phyloP scores from a whole-genome alignment of 2,888 invertebrate genomes.

The Ichneumoninae sp. region DNA sequence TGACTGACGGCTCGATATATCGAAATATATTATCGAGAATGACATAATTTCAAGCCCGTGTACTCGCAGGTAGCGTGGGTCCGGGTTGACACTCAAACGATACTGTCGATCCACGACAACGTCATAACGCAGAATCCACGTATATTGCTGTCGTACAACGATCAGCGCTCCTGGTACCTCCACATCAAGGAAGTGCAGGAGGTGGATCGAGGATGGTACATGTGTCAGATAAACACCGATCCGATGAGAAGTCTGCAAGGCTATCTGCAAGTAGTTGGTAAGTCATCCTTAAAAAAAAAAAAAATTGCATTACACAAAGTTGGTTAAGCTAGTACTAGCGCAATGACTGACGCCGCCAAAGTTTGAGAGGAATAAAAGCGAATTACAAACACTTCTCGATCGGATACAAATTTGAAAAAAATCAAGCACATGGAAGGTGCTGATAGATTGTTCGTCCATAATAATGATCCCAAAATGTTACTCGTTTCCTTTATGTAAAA shows the following conservation, averaged over 20 bases:
- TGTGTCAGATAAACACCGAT: conserved; percentile 97
- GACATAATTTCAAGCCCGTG: not conserved
- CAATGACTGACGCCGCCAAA: too few species aligned
- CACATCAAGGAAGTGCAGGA: conserved; percentile 95
- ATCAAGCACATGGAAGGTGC: too few species aligned
- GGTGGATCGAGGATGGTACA: conserved; percentile 95
- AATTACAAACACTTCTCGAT: too few species aligned
- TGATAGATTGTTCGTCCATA: too few species aligned
- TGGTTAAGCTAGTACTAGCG: too few species aligned
- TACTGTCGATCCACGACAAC: conserved; percentile 95
- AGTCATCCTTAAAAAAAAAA: conserved; percentile 81
- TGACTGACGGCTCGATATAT: not conserved
- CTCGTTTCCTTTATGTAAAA: too few species aligned
- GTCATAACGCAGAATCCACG: conserved; percentile 96
- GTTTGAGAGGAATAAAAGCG: too few species aligned
- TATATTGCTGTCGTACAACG: conserved; percentile 94
- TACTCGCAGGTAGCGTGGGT: conserved; percentile 94
- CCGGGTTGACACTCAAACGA: conserved; percentile 96
- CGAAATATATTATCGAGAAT: not conserved
- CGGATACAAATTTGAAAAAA: too few species aligned
- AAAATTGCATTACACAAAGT: not conserved
- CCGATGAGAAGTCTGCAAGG: conserved; percentile 97
- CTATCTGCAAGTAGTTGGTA: conserved; percentile 96
- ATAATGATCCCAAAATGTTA: too few species aligned
- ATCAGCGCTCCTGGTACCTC: conserved; percentile 96